Base-by-base conservation (phyloP, 2,797 vertebrate genomes). In the Champsocephalus esox region DNA sequence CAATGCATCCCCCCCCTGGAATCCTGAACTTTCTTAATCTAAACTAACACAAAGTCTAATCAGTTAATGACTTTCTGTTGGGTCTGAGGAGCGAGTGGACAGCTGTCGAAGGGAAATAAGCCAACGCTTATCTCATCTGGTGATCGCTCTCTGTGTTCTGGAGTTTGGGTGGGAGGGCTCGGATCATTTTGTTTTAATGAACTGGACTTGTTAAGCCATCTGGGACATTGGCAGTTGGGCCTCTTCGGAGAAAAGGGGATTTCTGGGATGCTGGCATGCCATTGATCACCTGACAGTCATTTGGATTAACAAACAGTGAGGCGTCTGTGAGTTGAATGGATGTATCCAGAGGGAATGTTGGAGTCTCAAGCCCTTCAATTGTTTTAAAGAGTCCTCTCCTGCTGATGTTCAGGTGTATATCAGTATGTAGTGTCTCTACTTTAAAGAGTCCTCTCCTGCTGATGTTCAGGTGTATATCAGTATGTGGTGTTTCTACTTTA, bases 21-120 rank as follows among this genome's bases (percentile, higher is more conserved):
- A 73, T 50, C 50, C 17, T 32, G 56, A 70, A 73, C 59, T 80
- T 79, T 68, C 57, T 82, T 77, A 64, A 76, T 82, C 64, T 28
- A 64, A 70, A 64, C 70, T 11, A 66, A 73, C 78, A 70, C 63
- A 67, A 64, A 67, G 68, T 76, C 49, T 75, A 75, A 88, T 89
- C 77, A 77, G 76, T 80, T 77, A 73, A 86, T 70, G 76, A 77
- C 51, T 80, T 55, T 28, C 41, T 65, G 66, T 76, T 80, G 73
- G 70, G 75, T 58, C 69, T 63, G 64, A 75, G 65, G 86, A 84
- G 71, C 32, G 73, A 80, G 57, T 24, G 79, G 32, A 44, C 92
- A 93, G 93, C 93, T 92, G 92, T 92, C 77, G 74, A 75, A 86
- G 83, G 84, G 83, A 88, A 81, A 90, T 89, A 92, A 92, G 85